Evolutionary conservation across 2,888 invertebrate genomes (phyloP).

Genomic region (Lepidocyrtoides sp.): DNA sequence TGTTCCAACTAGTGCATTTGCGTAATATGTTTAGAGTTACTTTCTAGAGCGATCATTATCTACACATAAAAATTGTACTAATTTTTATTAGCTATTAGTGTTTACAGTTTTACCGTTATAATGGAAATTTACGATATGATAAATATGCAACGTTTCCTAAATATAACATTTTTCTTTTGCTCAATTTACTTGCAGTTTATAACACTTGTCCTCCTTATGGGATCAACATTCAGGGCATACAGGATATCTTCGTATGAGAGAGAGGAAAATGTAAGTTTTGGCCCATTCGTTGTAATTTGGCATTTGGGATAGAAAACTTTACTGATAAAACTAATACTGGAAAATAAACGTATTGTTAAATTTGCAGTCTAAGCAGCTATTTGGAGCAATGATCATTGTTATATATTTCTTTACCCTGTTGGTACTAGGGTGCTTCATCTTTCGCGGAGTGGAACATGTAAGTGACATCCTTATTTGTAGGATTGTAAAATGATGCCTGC

Average conservation of each 20-base stretch:
- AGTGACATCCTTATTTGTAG: not conserved
- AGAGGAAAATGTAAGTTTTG: slow-evolving; percentile 77
- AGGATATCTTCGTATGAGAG: slow-evolving; percentile 74
- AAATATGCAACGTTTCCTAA: not conserved
- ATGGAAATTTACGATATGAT: not conserved
- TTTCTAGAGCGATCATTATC: slow-evolving; percentile 14
- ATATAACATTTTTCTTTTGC: slow-evolving; percentile 1
- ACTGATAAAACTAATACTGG: too few relatives aligned
- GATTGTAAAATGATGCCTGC: not conserved
- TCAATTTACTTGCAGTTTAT: slow-evolving; percentile 72
- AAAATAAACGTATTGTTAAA: too few relatives aligned
- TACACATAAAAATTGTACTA: not conserved
- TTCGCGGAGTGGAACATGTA: slow-evolving; percentile 81
- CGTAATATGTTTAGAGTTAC: not conserved
- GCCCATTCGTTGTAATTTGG: not conserved
- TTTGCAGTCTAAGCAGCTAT: slow-evolving; percentile 75
- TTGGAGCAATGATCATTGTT: slow-evolving; percentile 77
- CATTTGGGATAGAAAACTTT: too few relatives aligned
- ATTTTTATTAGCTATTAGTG: slow-evolving; percentile 1
- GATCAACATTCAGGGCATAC: slow-evolving; percentile 75
- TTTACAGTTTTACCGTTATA: not conserved
- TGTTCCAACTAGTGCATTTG: too few relatives aligned
- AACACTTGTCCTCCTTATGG: slow-evolving; percentile 77
- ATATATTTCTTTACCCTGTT: slow-evolving; percentile 80
- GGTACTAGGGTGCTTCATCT: slow-evolving; percentile 79